phyloP scores from a whole-genome alignment of 2,797 vertebrate genomes.

The Nannoperca obscura region DNA sequence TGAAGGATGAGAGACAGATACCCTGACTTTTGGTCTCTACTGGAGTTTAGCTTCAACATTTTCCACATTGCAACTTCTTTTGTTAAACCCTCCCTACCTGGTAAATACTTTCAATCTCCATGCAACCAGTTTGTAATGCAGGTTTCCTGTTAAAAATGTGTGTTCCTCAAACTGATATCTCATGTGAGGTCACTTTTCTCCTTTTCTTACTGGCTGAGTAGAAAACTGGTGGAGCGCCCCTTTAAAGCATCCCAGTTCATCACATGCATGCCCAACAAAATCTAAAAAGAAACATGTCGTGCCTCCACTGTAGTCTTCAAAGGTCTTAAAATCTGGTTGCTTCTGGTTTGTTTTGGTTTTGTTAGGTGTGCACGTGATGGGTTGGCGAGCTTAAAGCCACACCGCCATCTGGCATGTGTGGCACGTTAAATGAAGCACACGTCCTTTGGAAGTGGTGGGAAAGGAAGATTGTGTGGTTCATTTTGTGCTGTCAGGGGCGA shows the following conservation, averaged over 20 bases:
- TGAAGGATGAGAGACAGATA: neutral
- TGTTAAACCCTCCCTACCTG: neutral
- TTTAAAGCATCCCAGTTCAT: neutral
- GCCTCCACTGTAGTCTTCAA: no score
- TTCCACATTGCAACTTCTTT: neutral
- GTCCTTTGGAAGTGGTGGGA: constrained; percentile 20
- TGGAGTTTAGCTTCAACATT: neutral
- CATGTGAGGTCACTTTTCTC: neutral
- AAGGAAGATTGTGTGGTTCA: neutral
- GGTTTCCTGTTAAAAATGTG: neutral
- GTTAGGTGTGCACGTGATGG: neutral
- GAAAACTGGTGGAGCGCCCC: neutral
- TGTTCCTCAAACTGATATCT: neutral
- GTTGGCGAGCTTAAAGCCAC: neutral
- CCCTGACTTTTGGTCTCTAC: neutral
- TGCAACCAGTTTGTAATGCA: neutral
- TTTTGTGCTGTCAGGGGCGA: neutral
- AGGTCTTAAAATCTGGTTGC: neutral
- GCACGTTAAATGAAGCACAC: constrained; percentile 42
- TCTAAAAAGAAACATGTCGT: neutral
- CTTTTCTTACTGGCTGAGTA: neutral
- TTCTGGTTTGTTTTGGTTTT: neutral
- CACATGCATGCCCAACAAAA: neutral
- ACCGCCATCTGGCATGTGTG: neutral
- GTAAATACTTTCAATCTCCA: neutral